Evolutionary conservation across 2,888 invertebrate genomes (phyloP).

Genomic region (Hydriomena furcata): DNA sequence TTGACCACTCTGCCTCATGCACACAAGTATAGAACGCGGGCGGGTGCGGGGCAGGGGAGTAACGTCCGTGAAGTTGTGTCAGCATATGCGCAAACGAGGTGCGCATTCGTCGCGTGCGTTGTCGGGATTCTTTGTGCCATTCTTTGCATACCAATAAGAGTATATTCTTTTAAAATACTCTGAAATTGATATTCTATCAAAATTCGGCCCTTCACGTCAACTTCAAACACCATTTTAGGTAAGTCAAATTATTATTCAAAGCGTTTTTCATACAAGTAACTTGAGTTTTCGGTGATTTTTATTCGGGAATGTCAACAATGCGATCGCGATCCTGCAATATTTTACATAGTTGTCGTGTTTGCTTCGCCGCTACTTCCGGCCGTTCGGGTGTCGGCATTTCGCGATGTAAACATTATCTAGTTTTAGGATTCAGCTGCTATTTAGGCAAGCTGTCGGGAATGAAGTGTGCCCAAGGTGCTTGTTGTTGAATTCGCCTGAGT

Average conservation of each 20-base stretch:
- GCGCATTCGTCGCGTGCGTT: conserved; percentile 94
- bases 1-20: conserved; percentile 78
- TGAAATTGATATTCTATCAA: conserved; percentile 86
- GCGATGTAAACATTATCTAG: conserved; percentile 84
- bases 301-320: conserved; percentile 89
- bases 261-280: conserved; percentile 85
- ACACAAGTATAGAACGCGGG: conserved; percentile 69
- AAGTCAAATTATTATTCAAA: conserved; percentile 85
- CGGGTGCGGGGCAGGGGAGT: conserved; percentile 77
- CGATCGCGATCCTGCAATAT: conserved; percentile 90
- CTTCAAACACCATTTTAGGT: conserved; percentile 88
- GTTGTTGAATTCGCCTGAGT: conserved; percentile 82
- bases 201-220: conserved; percentile 86
- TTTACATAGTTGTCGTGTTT: conserved; percentile 91
- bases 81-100: conserved; percentile 91
- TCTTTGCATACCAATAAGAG: conserved; percentile 96
- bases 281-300: conserved; percentile 85
- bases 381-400: conserved; percentile 81
- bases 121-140: conserved; percentile 99
- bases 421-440: conserved; percentile 71
- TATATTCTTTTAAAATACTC: conserved; percentile 89
- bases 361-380: conserved; percentile 84
- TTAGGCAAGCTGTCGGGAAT: conserved; percentile 75
- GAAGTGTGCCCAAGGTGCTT: conserved; percentile 82
- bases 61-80: conserved; percentile 86